Conservation (phyloP, 92 coral and sea anemone genomes). For the Chrysogorgia sp. region DNA sequence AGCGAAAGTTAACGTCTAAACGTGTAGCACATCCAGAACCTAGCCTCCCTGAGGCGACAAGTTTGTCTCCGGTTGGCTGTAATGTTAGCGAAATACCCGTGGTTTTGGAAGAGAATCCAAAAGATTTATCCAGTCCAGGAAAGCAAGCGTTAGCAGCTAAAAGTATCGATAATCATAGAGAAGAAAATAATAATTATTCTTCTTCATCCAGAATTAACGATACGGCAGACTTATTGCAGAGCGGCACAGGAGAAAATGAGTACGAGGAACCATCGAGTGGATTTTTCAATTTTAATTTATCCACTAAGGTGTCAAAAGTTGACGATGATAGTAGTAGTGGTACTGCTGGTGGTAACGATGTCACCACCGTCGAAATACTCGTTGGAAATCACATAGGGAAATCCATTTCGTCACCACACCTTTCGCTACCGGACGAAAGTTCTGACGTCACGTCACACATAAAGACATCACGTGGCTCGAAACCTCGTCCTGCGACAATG, state of each 20-base stretch:
- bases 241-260: too few relatives aligned
- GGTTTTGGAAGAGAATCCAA: too few relatives aligned
- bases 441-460: constrained; percentile 5
- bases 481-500: constrained; percentile 18
- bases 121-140: too few relatives aligned
- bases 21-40: not conserved
- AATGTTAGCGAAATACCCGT: too few relatives aligned
- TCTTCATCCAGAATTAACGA: not conserved
- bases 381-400: not conserved
- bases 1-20: constrained; percentile 26
- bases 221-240: too few relatives aligned
- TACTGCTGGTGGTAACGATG: constrained; percentile 6
- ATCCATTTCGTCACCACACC: not conserved
- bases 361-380: not conserved
- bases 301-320: not conserved
- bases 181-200: not conserved
- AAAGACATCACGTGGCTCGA: not conserved
- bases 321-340: not conserved
- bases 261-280: not conserved
- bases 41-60: not conserved
- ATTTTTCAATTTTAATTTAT: too few relatives aligned
- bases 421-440: constrained; percentile 24
- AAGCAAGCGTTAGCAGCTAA: too few relatives aligned
- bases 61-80: too few relatives aligned
- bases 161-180: not conserved